Percentiles rank a stretch among this genome's conserved stretches.
Conservation (phyloP, 2,113 vertebrate species). For the Seriola dumerili region DNA sequence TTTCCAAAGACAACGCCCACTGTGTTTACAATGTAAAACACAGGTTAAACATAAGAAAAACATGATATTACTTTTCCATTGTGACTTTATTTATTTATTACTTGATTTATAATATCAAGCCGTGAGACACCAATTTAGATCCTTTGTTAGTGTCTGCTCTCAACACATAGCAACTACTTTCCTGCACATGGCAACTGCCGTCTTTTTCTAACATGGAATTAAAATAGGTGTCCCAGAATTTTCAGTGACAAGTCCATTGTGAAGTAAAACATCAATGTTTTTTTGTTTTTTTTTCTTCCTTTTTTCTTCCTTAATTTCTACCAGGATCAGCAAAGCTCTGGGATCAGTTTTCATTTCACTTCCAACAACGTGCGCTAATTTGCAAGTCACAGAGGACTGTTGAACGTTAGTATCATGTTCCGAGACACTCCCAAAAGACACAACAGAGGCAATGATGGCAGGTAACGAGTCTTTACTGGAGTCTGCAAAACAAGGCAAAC, state of each 20-base stretch:
- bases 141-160: conserved; percentile 15
- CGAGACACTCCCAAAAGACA: no score
- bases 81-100: not conserved
- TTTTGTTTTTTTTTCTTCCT: not conserved
- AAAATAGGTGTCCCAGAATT: conserved; percentile 21
- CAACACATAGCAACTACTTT: not conserved
- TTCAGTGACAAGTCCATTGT: conserved; percentile 13
- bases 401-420: conserved; percentile 1
- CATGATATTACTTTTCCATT: not conserved
- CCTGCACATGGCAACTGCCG: not conserved
- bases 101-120: not conserved
- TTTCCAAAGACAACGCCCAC: not conserved
- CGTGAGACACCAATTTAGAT: conserved; percentile 1
- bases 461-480: no score
- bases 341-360: conserved; percentile 60
- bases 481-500: no score
- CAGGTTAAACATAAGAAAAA: not conserved
- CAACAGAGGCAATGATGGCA: no score
- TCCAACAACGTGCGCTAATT: conserved; percentile 52
- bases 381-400: conserved; percentile 53
- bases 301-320: conserved; percentile 19
- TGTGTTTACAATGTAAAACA: not conserved
- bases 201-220: conserved; percentile 20
- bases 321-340: conserved; percentile 41
- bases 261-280: conserved; percentile 17